These are phyloP conservation scores for Hypotaenidia philippensis DNA, from an alignment of 2,797 vertebrate genomes.

Conservation along the genomic window DNA sequence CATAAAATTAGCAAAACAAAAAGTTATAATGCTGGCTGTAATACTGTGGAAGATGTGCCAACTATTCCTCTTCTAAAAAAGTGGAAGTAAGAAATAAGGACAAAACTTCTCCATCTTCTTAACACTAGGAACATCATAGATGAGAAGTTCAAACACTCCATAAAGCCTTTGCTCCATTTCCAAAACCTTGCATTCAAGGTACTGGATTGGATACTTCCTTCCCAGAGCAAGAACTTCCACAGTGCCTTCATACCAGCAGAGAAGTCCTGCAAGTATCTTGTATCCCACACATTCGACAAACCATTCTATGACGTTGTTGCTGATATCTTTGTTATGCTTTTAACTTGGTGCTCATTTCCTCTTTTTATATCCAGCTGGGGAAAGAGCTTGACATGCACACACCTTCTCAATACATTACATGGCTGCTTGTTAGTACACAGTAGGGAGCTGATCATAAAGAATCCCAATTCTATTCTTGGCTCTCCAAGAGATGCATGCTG, in stretches of 20 bases:
- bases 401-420: conserved; percentile 28
- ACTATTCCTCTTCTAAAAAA: not conserved
- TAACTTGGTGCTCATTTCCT: not conserved
- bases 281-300: not conserved
- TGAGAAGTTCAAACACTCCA: not conserved
- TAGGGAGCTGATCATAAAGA: conserved; percentile 1
- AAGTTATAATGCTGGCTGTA: not conserved
- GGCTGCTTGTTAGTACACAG: conserved; percentile 29
- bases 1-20: not conserved
- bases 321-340: not conserved
- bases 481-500: not conserved
- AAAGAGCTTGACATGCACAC: conserved; percentile 14
- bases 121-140: not conserved
- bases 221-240: not conserved
- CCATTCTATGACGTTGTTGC: not conserved
- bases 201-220: not conserved
- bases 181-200: not conserved
- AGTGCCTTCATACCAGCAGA: not conserved
- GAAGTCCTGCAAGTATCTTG: not conserved
- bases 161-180: not conserved
- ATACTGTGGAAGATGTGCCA: not conserved
- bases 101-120: not conserved
- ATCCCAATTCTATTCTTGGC: not conserved
- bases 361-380: conserved; percentile 3
- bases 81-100: not conserved